Base-by-base conservation (phyloP, 2,888 invertebrate species). In the Eupithecia inturbata region DNA sequence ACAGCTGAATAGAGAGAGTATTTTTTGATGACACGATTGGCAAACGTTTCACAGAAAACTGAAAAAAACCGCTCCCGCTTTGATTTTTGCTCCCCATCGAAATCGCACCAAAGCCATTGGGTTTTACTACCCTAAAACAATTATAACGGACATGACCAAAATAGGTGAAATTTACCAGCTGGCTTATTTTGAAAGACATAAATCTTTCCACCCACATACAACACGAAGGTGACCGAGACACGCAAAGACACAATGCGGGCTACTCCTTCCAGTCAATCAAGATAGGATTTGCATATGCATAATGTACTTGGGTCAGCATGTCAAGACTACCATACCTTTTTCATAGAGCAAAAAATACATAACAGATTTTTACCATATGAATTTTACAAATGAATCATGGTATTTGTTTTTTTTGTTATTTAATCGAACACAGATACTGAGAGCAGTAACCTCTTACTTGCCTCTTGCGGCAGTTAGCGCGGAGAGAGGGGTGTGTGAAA, bases 261-360 rank as follows among this genome's bases (percentile, higher is more conserved):
- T 78, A 78, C 49, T 80, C 74, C 77, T 77, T 19, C 77, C 76
- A 73, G 81, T 84, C 84, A 82, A 82, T 84, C 81, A 78, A 78
- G 70, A 77, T 72, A 49, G 60, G 73, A 85, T 85, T 85, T 78
- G 77, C 85, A 84, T 85, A 80, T 77, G 82, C 79, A 83, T 83
- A 81, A 85, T 82, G 78, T 77, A 79, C 72, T 68, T 60, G 68
- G 77, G 72, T 74, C 26, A 73, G 82, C 81, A 79, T 77, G 82
- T 82, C 82, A 81, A 79, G 72, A 71, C 74, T 67, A 39, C n/a
- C 9, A 68, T 19, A 45, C n/a, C 31, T 31, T 31, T 64, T 33
- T 33, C 16, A 64, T 64, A 64, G n/a, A 62, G 31, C 62, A 62
- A 31, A 62, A 62, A 62, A 16, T 62, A 64, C 64, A 64, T 63